phyloP scores from a whole-genome alignment of 2,888 invertebrate genomes.

The Nemapogon koenigi region DNA sequence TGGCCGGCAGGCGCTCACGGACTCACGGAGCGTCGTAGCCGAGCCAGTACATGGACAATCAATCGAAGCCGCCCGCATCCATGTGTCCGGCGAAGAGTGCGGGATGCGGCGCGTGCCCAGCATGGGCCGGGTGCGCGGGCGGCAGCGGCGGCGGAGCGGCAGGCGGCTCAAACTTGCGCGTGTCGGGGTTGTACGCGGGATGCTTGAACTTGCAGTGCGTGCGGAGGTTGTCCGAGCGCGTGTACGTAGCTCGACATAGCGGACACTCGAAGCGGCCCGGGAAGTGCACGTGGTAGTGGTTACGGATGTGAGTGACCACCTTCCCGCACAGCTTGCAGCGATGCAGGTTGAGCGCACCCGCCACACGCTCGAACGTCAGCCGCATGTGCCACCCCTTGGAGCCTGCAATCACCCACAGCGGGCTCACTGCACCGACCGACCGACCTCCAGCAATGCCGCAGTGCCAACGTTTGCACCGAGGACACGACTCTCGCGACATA shows the following conservation, averaged over 20 bases:
- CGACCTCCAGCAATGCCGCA: conserved; percentile 23
- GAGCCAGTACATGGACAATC: conserved; percentile 53
- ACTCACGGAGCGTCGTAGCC: conserved; percentile 50
- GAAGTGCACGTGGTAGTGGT: conserved; percentile 94
- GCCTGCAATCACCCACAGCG: conserved; percentile 73
- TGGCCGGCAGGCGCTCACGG: conserved; percentile 33
- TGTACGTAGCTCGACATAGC: conserved; percentile 89
- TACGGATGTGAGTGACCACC: conserved; percentile 93
- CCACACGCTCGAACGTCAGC: conserved; percentile 92
- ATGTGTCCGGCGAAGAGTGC: conserved; percentile 65
- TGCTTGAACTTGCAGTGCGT: conserved; percentile 94
- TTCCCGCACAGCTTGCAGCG: conserved; percentile 94
- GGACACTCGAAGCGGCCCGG: conserved; percentile 92
- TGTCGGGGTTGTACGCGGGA: conserved; percentile 85
- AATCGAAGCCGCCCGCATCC: conserved; percentile 60
- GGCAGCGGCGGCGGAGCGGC: conserved; percentile 64
- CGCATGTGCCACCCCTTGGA: conserved; percentile 96
- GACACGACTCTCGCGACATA: conserved; percentile 2
- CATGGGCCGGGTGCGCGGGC: conserved; percentile 58
- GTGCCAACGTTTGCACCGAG: conserved; percentile 22
- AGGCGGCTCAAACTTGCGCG: conserved; percentile 83
- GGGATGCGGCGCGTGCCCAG: conserved; percentile 58
- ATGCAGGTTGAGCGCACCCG: conserved; percentile 91
- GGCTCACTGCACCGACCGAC: conserved; percentile 5
- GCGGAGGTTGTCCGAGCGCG: conserved; percentile 90